Conservation (phyloP, 1,140 invertebrate genomes). For the Lepidurus couesii region DNA sequence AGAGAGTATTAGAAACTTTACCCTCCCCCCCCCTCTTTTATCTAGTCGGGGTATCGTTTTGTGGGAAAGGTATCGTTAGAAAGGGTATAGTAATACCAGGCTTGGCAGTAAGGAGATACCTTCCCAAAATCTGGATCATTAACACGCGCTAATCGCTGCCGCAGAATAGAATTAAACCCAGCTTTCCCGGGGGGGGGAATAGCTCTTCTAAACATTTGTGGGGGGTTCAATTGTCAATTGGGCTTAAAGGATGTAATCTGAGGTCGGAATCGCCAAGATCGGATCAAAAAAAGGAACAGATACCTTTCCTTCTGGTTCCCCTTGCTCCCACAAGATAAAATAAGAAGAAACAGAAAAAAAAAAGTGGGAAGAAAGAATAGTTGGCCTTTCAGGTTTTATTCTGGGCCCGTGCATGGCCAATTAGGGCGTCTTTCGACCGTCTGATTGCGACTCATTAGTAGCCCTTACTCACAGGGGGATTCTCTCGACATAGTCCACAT, state of each 20-base stretch:
- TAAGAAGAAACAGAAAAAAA: neutral
- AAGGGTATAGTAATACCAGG: too few species aligned
- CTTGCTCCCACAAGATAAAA: neutral
- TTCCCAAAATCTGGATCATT: neutral
- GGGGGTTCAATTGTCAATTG: neutral
- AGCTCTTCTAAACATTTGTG: neutral
- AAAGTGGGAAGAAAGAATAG: neutral
- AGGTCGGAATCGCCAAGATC: neutral
- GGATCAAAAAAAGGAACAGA: neutral
- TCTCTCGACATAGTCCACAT: neutral
- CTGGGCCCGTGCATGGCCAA: neutral
- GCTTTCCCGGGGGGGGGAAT: neutral
- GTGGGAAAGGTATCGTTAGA: neutral
- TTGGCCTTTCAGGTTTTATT: neutral
- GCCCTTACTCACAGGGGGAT: slow-evolving; percentile 2
- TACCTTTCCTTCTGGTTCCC: neutral
- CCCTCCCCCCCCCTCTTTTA: neutral
- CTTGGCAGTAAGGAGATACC: too few species aligned
- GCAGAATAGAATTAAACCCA: neutral
- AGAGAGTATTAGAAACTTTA: neutral
- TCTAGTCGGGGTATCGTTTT: neutral
- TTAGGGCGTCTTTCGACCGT: slow-evolving; percentile 8
- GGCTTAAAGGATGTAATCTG: neutral
- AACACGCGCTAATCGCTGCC: neutral
- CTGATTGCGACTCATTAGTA: slow-evolving; percentile 17